Conservation (phyloP, 2,797 vertebrate species). For the Danio aesculapii region DNA sequence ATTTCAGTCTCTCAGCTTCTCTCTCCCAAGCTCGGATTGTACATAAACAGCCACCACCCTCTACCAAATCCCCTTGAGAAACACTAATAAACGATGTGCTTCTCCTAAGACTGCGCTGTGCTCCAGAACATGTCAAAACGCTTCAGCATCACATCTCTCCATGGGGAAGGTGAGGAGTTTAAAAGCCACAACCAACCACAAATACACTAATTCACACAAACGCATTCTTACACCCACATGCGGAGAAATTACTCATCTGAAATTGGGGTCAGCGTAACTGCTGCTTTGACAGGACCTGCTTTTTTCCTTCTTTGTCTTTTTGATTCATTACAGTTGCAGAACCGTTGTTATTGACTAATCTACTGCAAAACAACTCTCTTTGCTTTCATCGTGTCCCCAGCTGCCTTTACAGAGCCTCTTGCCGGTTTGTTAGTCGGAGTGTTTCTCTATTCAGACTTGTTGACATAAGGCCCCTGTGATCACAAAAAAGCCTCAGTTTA, state of each 20-base stretch:
- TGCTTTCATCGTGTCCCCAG: constrained; percentile 41
- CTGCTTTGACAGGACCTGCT: constrained; percentile 7
- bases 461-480: constrained; percentile 51
- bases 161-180: constrained; percentile 51
- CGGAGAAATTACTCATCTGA: constrained; percentile 36
- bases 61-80: constrained; percentile 40
- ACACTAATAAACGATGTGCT: constrained; percentile 35
- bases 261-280: constrained; percentile 28
- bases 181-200: constrained; percentile 43
- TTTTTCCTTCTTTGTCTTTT: constrained; percentile 10
- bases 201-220: constrained; percentile 35
- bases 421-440: constrained; percentile 33
- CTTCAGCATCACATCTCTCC: constrained; percentile 50
- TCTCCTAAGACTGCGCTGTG: constrained; percentile 16
- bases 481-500: constrained; percentile 24
- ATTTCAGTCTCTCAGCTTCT: background rate
- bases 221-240: constrained; percentile 34
- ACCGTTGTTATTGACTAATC: constrained; percentile 34
- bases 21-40: background rate
- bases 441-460: constrained; percentile 52
- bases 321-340: constrained; percentile 7
- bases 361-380: constrained; percentile 40
- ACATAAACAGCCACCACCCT: constrained; percentile 31
- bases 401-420: constrained; percentile 46
- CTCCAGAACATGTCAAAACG: constrained; percentile 35